These are phyloP conservation scores for Chiridota heheva DNA, from an alignment of 35 echinoderm and acorn worm genomes.

Conservation along the genomic window DNA sequence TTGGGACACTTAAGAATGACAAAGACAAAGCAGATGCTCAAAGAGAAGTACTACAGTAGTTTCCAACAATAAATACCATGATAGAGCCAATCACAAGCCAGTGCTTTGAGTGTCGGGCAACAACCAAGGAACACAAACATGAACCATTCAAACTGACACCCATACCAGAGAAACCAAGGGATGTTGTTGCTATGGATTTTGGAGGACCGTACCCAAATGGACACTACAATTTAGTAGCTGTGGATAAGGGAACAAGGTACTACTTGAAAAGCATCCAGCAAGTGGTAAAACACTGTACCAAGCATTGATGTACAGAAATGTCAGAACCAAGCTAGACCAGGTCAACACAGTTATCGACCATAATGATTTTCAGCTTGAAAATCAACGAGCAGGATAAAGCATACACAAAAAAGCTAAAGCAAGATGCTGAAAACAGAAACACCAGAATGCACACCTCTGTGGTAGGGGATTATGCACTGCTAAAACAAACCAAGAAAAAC, in stretches of 20 bases:
- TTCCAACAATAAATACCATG: constrained; percentile 39
- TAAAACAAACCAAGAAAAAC: too few relatives aligned
- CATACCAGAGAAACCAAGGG: constrained; percentile 66
- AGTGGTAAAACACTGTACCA: constrained; percentile 37
- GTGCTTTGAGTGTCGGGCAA: constrained; percentile 50
- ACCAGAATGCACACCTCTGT: too few relatives aligned
- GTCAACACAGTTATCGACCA: too few relatives aligned
- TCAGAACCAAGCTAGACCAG: constrained; percentile 60
- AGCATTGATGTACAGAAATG: constrained; percentile 45
- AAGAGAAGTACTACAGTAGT: constrained; percentile 62
- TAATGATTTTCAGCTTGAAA: too few relatives aligned
- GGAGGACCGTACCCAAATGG: constrained; percentile 73
- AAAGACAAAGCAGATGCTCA: constrained; percentile 54
- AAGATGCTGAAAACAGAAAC: too few relatives aligned
- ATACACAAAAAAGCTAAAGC: too few relatives aligned
- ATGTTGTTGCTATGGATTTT: constrained; percentile 58
- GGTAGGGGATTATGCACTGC: too few relatives aligned
- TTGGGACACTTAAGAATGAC: constrained; percentile 64
- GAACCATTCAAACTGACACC: constrained; percentile 60
- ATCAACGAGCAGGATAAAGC: too few relatives aligned
- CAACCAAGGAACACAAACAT: constrained; percentile 53
- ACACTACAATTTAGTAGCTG: too few relatives aligned
- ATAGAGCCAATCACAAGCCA: constrained; percentile 31
- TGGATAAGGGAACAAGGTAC: constrained; percentile 61
- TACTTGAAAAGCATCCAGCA: constrained; percentile 56